Conservation (phyloP, 2,888 invertebrate genomes). For the Epiblema foenella region DNA sequence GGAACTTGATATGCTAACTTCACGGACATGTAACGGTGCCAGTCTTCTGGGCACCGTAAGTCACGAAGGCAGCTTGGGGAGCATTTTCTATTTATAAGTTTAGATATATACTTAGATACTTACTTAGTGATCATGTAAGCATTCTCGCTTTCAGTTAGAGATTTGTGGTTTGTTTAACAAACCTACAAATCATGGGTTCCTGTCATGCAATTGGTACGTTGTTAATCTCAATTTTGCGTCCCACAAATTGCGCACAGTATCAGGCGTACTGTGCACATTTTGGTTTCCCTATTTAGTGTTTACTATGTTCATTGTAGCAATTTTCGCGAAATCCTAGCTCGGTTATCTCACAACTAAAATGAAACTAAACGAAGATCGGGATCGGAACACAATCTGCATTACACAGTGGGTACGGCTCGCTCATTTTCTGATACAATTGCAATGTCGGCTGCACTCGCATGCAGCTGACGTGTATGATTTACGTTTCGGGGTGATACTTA, state of each 20-base stretch:
- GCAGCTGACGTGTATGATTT: constrained; percentile 21
- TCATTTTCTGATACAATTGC: constrained; percentile 23
- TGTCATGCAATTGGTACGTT: not conserved
- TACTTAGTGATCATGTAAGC: too few relatives aligned
- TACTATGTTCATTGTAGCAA: not conserved
- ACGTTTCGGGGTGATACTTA: constrained; percentile 6
- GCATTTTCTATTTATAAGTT: too few relatives aligned
- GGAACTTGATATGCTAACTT: too few relatives aligned
- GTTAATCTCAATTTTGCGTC: not conserved
- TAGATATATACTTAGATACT: too few relatives aligned
- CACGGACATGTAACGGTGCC: too few relatives aligned
- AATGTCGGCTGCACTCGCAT: constrained; percentile 10
- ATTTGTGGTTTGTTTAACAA: not conserved
- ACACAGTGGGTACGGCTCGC: not conserved
- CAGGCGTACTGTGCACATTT: not conserved
- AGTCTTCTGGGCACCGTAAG: too few relatives aligned
- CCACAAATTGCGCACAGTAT: not conserved
- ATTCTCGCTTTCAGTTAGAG: not conserved
- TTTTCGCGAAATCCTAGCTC: not conserved
- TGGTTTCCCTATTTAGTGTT: not conserved
- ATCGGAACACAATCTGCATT: not conserved
- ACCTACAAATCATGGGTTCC: not conserved
- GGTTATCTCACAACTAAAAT: not conserved
- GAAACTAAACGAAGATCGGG: not conserved
- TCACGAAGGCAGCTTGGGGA: too few relatives aligned